Percentiles rank a stretch among this genome's conserved stretches.
phyloP scores from a whole-genome alignment of 2,113 vertebrate species.

The Bombycilla garrulus region DNA sequence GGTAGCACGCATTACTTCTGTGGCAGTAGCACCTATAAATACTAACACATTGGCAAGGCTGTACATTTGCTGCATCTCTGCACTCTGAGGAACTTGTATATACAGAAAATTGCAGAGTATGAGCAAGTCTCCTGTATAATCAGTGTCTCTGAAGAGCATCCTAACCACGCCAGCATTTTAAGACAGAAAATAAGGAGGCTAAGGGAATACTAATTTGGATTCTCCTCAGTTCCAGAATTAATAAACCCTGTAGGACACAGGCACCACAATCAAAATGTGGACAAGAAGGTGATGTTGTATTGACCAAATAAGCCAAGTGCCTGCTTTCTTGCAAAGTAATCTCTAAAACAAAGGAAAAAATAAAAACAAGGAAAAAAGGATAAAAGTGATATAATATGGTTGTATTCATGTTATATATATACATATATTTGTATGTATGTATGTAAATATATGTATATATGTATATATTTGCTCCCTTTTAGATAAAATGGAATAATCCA shows the following conservation, averaged over 20 bases:
- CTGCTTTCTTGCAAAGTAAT: neutral
- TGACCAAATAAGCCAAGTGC: neutral
- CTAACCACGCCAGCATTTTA: neutral
- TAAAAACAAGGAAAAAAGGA: rapidly evolving
- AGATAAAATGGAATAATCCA: neutral
- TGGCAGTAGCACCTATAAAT: neutral
- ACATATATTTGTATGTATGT: no score
- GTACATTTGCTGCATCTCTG: neutral
- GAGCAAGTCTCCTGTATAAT: neutral
- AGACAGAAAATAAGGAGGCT: neutral
- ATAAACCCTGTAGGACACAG: neutral
- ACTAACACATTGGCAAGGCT: neutral
- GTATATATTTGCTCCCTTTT: no score
- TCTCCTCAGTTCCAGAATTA: neutral
- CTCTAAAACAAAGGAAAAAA: neutral
- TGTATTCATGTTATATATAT: neutral
- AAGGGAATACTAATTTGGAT: neutral
- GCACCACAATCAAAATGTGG: neutral
- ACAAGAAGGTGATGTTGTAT: neutral
- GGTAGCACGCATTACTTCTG: neutral
- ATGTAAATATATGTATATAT: no score
- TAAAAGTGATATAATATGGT: rapidly evolving
- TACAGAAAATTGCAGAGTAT: neutral
- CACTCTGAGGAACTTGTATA: neutral
- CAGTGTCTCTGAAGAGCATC: neutral